Evolutionary conservation across 2,888 invertebrate genomes (phyloP).

Genomic region (Heliconius aoede): DNA sequence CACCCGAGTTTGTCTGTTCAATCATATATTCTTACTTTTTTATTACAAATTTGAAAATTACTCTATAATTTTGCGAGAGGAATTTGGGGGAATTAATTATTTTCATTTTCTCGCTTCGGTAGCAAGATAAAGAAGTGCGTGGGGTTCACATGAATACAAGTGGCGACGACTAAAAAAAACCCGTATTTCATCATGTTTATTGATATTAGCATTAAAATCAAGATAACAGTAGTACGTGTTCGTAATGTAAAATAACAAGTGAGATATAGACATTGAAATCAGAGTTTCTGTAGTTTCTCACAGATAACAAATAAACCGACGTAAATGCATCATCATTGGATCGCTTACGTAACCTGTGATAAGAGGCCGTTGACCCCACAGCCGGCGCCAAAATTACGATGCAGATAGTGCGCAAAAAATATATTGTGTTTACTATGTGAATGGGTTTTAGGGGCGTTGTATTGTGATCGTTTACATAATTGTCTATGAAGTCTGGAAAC

Average conservation of each 20-base stretch:
- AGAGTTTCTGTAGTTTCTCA: conserved; percentile 35
- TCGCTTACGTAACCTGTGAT: conserved; percentile 45
- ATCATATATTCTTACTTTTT: background rate
- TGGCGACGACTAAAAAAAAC: background rate
- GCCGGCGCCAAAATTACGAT: conserved; percentile 43
- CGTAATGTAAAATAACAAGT: background rate
- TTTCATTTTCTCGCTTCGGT: background rate
- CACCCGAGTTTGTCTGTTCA: background rate
- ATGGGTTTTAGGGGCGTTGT: background rate
- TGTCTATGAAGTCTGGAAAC: background rate
- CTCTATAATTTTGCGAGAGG: background rate
- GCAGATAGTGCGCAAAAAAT: conserved; percentile 22
- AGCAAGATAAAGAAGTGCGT: background rate
- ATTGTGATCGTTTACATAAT: background rate
- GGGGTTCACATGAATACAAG: background rate
- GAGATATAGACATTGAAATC: conserved; percentile 33
- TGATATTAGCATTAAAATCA: background rate
- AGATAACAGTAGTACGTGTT: background rate
- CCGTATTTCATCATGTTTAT: background rate
- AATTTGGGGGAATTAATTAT: too few species aligned
- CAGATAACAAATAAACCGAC: conserved; percentile 36
- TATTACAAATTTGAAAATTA: too few species aligned
- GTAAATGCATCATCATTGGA: conserved; percentile 36
- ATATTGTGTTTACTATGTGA: background rate
- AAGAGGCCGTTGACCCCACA: conserved; percentile 45